These are phyloP conservation scores for Dasyornis broadbenti DNA, from an alignment of 2,113 vertebrate species.

Conservation along the genomic window DNA sequence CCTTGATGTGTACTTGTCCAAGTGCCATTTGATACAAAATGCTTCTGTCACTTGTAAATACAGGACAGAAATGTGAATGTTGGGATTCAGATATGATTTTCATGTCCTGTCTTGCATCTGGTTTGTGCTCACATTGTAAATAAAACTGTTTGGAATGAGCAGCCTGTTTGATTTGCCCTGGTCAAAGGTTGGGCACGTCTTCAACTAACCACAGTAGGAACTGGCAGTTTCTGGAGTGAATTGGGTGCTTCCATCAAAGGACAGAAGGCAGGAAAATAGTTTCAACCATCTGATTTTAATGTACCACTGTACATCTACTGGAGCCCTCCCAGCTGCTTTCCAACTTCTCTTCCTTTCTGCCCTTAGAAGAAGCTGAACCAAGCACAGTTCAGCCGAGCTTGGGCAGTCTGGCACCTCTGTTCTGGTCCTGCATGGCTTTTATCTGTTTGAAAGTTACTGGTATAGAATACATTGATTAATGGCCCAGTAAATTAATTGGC, in stretches of 20 bases:
- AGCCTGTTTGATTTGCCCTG: not conserved
- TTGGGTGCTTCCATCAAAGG: not conserved
- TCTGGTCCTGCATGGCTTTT: not conserved
- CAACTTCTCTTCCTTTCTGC: not conserved
- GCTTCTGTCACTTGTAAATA: not conserved
- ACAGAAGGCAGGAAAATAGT: not conserved
- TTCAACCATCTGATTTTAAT: not conserved
- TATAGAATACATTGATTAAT: constrained; percentile 1
- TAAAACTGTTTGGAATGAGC: not conserved
- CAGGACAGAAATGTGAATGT: not conserved
- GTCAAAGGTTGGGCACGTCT: not conserved
- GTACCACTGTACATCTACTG: accelerated
- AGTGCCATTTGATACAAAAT: not conserved
- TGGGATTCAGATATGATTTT: not conserved
- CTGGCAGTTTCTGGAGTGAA: not conserved
- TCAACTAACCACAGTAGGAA: not conserved
- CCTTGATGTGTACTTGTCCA: not conserved
- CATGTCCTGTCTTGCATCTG: not conserved
- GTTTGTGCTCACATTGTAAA: not conserved
- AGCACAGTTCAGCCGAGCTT: not conserved
- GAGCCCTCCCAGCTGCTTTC: not conserved
- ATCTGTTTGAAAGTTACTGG: not conserved
- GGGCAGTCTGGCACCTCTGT: not conserved
- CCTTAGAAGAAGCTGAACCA: not conserved
- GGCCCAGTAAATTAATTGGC: constrained; percentile 27